phyloP scores from a whole-genome alignment of 2,888 invertebrate genomes.

The Drepana falcataria region DNA sequence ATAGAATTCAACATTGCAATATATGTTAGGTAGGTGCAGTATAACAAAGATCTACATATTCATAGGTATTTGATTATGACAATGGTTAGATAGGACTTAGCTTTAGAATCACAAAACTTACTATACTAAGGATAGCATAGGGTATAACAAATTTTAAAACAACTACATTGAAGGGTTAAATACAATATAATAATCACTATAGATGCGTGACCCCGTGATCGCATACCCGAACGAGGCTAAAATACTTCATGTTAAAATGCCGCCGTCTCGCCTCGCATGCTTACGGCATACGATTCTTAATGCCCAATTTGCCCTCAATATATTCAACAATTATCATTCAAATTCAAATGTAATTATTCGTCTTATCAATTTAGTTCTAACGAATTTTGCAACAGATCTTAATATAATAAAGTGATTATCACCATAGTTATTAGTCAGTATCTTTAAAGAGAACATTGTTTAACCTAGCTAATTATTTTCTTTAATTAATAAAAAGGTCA shows the following conservation, averaged over 20 bases:
- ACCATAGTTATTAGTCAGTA: slow-evolving; percentile 60
- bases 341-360: slow-evolving; percentile 25
- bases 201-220: slow-evolving; percentile 17
- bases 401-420: slow-evolving; percentile 55
- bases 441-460: slow-evolving; percentile 57
- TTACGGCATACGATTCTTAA: slow-evolving; percentile 19
- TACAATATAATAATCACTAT: slow-evolving; percentile 37
- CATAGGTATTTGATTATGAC: slow-evolving; percentile 40
- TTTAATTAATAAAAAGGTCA: slow-evolving; percentile 18
- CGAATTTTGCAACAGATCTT: slow-evolving; percentile 63
- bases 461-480: slow-evolving; percentile 49
- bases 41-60: slow-evolving; percentile 25
- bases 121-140: slow-evolving; percentile 50
- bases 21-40: slow-evolving; percentile 16
- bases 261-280: neutral
- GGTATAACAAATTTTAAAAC: slow-evolving; percentile 49
- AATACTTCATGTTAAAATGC: neutral
- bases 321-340: slow-evolving; percentile 28
- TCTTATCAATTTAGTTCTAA: slow-evolving; percentile 27
- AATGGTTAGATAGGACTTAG: slow-evolving; percentile 59
- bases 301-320: slow-evolving; percentile 21
- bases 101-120: slow-evolving; percentile 59
- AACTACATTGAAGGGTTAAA: slow-evolving; percentile 54
- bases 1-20: slow-evolving; percentile 39
- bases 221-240: slow-evolving; percentile 2